Percentiles rank a stretch among this genome's conserved stretches.
These are phyloP conservation scores for Gallirallus australis DNA, from an alignment of 2,797 vertebrate species.

Conservation along the genomic window DNA sequence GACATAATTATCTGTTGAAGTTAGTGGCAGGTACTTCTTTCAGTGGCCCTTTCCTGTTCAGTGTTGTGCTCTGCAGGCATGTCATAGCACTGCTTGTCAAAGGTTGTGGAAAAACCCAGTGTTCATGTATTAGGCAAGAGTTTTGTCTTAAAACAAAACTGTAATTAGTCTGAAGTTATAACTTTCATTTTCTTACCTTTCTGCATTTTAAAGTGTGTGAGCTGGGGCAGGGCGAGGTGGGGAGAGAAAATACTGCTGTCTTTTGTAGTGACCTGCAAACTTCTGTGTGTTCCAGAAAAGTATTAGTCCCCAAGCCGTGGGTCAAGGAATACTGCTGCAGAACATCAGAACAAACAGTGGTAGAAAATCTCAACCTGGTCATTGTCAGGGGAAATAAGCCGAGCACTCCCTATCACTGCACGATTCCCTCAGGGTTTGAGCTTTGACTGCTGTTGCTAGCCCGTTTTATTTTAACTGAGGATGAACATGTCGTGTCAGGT, in stretches of 20 bases:
- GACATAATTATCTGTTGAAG: background rate
- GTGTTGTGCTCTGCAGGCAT: background rate
- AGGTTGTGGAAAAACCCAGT: background rate
- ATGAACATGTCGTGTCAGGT: background rate
- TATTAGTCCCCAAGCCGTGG: background rate
- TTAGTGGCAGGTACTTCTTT: background rate
- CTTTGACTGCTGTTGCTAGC: background rate
- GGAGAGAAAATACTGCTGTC: background rate
- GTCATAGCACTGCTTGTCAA: background rate
- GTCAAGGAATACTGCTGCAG: background rate
- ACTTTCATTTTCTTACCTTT: background rate
- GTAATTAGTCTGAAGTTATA: background rate
- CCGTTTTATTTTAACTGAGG: background rate
- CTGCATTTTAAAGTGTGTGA: background rate
- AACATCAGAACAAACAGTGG: background rate
- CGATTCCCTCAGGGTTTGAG: background rate
- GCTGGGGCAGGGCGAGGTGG: no score
- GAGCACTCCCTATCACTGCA: background rate
- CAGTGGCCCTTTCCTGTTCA: background rate
- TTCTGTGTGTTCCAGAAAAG: background rate
- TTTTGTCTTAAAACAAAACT: background rate
- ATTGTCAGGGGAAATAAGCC: background rate
- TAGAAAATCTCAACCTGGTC: background rate
- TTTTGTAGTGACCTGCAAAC: background rate
- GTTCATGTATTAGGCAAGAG: background rate